phyloP scores from a whole-genome alignment of 2,797 vertebrate genomes.

The Sebastes elongatus region DNA sequence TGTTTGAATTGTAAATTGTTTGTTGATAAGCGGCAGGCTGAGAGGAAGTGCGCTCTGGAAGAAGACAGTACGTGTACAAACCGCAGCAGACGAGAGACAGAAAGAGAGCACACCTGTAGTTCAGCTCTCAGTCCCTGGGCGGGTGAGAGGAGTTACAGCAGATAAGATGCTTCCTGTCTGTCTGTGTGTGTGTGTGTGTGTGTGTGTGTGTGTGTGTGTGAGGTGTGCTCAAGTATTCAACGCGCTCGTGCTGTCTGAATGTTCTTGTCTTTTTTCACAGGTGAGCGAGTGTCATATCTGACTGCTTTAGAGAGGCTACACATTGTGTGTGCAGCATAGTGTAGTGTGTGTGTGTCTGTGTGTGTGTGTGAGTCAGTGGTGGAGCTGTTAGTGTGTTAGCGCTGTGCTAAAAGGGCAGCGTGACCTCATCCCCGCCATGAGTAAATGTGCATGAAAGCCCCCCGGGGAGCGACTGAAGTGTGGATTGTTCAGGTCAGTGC shows the following conservation, averaged over 20 bases:
- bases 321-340: not conserved
- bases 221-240: constrained; percentile 17
- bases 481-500: constrained; percentile 72
- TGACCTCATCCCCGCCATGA: constrained; percentile 66
- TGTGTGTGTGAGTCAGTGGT: not conserved
- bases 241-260: constrained; percentile 10
- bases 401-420: constrained; percentile 67
- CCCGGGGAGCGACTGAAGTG: constrained; percentile 61
- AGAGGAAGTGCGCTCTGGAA: constrained; percentile 2
- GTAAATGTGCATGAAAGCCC: constrained; percentile 73
- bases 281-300: constrained; percentile 40
- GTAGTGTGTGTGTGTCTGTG: not conserved
- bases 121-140: constrained; percentile 24
- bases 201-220: not conserved
- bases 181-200: constrained; percentile 3
- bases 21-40: constrained; percentile 40
- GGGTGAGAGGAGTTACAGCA: constrained; percentile 25
- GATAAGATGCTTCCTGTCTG: constrained; percentile 35
- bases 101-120: constrained; percentile 36
- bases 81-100: constrained; percentile 20
- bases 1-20: constrained; percentile 44
- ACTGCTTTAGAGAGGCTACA: constrained; percentile 18
- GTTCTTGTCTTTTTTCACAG: constrained; percentile 48
- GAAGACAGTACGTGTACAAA: constrained; percentile 4
- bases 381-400: constrained; percentile 45